Conservation (phyloP, 2,888 invertebrate genomes). For the Phyto melanocephala region DNA sequence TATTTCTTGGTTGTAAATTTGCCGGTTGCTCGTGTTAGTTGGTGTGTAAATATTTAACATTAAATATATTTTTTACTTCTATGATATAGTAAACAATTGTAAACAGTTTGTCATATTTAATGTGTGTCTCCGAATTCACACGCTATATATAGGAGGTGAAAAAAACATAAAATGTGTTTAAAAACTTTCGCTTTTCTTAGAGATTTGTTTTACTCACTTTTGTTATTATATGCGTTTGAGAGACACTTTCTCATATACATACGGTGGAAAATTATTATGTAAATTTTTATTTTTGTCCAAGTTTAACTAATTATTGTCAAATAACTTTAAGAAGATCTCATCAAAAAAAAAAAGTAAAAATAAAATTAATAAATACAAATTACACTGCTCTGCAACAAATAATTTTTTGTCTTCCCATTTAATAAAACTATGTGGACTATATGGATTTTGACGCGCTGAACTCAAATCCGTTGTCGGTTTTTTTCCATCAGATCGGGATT, state of each 20-base stretch:
- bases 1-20: not conserved
- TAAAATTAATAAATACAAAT: not conserved
- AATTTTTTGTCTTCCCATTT: no score
- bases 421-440: no score
- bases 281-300: conserved; percentile 44
- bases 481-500: no score
- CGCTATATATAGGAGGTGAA: no score
- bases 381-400: no score
- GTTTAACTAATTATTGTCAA: not conserved
- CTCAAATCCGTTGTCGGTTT: no score
- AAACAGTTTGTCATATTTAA: conserved; percentile 23
- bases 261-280: conserved; percentile 46
- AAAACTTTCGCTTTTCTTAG: conserved; percentile 63
- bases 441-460: no score
- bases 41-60: not conserved
- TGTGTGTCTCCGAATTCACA: not conserved
- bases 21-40: not conserved
- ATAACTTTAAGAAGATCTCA: no score
- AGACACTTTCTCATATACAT: conserved; percentile 4
- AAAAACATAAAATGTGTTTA: not conserved
- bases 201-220: conserved; percentile 19
- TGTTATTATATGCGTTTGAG: not conserved
- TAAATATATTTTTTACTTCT: not conserved
- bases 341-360: conserved; percentile 1
- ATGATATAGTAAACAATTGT: conserved; percentile 9